Evolutionary conservation across 2,888 invertebrate species (phyloP).

Genomic region (Lepidocyrtoides sp.): DNA sequence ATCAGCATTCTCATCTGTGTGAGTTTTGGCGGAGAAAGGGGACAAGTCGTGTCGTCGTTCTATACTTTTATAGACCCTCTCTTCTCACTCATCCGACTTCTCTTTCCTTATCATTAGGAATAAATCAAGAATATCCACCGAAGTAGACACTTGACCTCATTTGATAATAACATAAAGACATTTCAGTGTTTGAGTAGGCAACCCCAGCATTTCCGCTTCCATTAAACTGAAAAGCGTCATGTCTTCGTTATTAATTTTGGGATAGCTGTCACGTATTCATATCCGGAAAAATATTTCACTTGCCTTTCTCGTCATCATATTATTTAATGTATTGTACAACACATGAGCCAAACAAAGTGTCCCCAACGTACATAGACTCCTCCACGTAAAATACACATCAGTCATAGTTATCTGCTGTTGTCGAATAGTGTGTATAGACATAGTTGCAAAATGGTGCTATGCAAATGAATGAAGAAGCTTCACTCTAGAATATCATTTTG

Average conservation of each 20-base stretch:
- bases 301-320: not conserved
- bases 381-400: not conserved
- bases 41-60: constrained; percentile 21
- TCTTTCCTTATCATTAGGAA: constrained; percentile 66
- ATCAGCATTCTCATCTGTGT: constrained; percentile 63
- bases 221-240: constrained; percentile 61
- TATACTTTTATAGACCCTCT: constrained; percentile 35
- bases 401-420: not conserved
- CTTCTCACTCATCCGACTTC: constrained; percentile 25
- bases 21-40: constrained; percentile 20
- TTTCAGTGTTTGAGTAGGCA: constrained; percentile 24
- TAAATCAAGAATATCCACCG: constrained; percentile 64
- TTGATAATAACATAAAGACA: constrained; percentile 55
- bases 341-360: too few relatives aligned
- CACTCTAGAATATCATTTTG: too few relatives aligned
- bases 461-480: too few relatives aligned
- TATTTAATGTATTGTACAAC: not conserved
- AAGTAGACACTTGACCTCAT: constrained; percentile 73
- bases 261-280: constrained; percentile 52
- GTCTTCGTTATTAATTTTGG: constrained; percentile 72
- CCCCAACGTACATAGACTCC: not conserved
- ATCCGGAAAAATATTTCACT: constrained; percentile 1
- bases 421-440: too few relatives aligned
- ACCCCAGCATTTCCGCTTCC: constrained; percentile 63
- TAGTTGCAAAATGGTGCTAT: too few relatives aligned